Percentiles rank a stretch among this genome's conserved stretches.
These are phyloP conservation scores for Hydrophis major DNA, from an alignment of 2,797 vertebrate species.

Conservation along the genomic window DNA sequence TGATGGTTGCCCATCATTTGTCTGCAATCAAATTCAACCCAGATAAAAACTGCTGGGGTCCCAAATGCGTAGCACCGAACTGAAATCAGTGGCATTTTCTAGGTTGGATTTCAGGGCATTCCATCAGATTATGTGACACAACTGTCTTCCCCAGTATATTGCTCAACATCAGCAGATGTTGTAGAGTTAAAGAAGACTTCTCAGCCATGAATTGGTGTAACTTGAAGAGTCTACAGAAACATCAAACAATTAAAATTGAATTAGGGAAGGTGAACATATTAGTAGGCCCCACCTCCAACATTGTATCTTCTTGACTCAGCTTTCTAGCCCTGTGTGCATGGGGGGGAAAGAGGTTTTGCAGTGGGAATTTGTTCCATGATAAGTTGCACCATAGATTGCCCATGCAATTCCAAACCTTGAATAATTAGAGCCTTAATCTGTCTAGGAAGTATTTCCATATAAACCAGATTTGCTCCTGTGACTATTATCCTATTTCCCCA, in stretches of 20 bases:
- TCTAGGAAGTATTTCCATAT: background rate
- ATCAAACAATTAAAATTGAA: background rate
- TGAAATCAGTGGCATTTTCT: background rate
- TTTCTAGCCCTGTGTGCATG: background rate
- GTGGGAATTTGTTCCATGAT: background rate
- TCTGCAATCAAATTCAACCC: background rate
- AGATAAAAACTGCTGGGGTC: background rate
- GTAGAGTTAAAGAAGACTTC: background rate
- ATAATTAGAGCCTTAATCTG: background rate
- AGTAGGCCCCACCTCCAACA: background rate
- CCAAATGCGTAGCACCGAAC: background rate
- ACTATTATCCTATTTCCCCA: background rate
- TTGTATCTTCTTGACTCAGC: background rate
- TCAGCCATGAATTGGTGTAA: background rate
- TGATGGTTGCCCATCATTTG: conserved; percentile 15
- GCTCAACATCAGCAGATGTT: background rate
- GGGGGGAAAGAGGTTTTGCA: background rate
- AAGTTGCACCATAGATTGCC: background rate
- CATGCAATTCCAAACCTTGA: background rate
- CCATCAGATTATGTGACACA: background rate
- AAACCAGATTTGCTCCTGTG: background rate
- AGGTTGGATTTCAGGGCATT: background rate
- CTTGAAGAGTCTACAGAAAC: background rate
- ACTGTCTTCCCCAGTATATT: background rate
- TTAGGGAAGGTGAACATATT: background rate